Base-by-base conservation (phyloP, 2,888 invertebrate species). In the Parasteatoda lunata region DNA sequence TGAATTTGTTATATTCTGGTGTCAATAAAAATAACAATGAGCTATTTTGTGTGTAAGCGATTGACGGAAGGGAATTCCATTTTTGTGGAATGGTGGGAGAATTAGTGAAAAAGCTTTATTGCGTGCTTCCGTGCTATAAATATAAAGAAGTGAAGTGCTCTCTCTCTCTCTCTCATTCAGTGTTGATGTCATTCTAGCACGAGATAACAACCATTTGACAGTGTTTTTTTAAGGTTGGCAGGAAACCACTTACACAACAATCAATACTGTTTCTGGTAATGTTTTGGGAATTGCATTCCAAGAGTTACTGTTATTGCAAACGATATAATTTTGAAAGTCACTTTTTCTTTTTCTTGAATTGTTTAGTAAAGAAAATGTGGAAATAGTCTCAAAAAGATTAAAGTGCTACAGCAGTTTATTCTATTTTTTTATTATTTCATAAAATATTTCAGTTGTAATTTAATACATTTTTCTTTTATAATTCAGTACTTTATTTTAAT, bases 101-200 rank as follows among this genome's bases (percentile, higher is more conserved):
- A 80, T 80, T 80, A 73, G 73, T 73, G 80, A 52, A 66, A n/a
- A 72, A 66, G 66, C 73, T 80, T 80, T 80, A 80, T 80, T 80
- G 80, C 80, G 80, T 80, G 80, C 54, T 80, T 80, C 52, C 66
- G 13, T 65, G 80, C 72, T 3, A 80, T 80, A 73, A 80, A 80
- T 80, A 80, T 71, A 45, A 47, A 70, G 45, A 48, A 54, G 69
- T 59, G 59, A 59, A 59, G 6, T 13, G 6, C n/a, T 45, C 30
- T 48, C 30, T n/a, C 64, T 73, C 54, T 54, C 13, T 7, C 9
- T 59, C 59, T 59, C 59, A 13, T 59, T n/a, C 11, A 13, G 59
- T n/a, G n/a, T 59, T 59, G 80, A 72, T 73, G 80, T 73, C 80
- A 73, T 45, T 51, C 80, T 51, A 66, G 71, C 79, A 79, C 80